phyloP scores from a whole-genome alignment of 2,888 invertebrate genomes.

The Carabus problematicus region DNA sequence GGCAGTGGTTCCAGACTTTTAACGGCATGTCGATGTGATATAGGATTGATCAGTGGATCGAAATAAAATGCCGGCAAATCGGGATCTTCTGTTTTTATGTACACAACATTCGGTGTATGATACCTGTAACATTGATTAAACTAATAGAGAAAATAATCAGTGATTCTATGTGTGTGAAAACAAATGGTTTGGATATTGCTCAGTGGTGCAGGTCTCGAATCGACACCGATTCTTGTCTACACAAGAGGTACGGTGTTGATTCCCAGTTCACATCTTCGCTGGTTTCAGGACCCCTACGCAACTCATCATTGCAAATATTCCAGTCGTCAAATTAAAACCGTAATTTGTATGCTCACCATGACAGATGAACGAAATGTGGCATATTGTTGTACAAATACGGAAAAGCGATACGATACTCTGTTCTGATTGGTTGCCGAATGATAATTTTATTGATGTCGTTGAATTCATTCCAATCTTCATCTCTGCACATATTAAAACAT shows the following conservation, averaged over 20 bases:
- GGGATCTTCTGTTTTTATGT: conserved; percentile 99
- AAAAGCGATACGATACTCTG: conserved; percentile 99
- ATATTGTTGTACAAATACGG: conserved; percentile 99
- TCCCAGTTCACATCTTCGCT: conserved; percentile 60
- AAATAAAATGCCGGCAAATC: conserved; percentile 99
- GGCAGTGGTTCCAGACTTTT: conserved; percentile 84
- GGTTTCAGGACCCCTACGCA: conserved; percentile 46
- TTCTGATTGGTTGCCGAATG: conserved; percentile 96
- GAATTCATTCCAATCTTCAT: conserved; percentile 99
- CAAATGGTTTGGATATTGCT: not conserved
- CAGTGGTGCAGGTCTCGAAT: conserved; percentile 32
- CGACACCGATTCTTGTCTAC: conserved; percentile 32
- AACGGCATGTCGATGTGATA: conserved; percentile 90
- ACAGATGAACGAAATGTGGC: conserved; percentile 97
- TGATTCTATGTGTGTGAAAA: not conserved
- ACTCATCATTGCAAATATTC: conserved; percentile 41
- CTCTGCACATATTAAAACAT: conserved; percentile 65
- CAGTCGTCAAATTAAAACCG: not conserved
- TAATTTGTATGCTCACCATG: conserved; percentile 78
- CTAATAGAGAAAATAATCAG: conserved; percentile 20
- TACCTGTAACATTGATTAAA: conserved; percentile 73
- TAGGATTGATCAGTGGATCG: conserved; percentile 99
- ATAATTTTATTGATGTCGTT: conserved; percentile 99
- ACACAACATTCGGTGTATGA: conserved; percentile 98
- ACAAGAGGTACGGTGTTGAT: conserved; percentile 52